These are phyloP conservation scores for Lottia gigantea DNA, from an alignment of 2,888 invertebrate species.

Conservation along the genomic window DNA sequence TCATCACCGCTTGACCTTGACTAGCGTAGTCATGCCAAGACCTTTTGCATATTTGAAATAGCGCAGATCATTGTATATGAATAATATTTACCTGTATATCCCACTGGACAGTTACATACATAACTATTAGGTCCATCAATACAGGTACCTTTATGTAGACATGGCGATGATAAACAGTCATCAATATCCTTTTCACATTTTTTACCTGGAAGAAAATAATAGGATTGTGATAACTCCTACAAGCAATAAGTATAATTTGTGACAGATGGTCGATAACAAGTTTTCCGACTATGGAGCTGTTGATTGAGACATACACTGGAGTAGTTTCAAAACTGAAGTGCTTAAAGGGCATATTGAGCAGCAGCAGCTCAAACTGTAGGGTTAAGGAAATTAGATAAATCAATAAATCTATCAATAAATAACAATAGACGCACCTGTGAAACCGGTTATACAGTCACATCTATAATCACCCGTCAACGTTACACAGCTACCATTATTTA, in stretches of 20 bases:
- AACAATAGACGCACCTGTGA: constrained; percentile 25
- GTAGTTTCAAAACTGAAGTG: too few species aligned
- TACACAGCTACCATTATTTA: constrained; percentile 48
- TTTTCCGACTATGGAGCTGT: too few species aligned
- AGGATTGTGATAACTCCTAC: neutral
- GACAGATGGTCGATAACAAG: too few species aligned
- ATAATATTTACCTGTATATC: constrained; percentile 19
- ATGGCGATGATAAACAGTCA: constrained; percentile 51
- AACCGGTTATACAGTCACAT: constrained; percentile 32
- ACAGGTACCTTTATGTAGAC: constrained; percentile 54
- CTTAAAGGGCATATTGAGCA: too few species aligned
- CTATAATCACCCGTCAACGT: constrained; percentile 37
- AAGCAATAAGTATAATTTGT: too few species aligned
- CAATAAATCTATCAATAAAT: too few species aligned
- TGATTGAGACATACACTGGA: too few species aligned
- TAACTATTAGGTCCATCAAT: constrained; percentile 42
- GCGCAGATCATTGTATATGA: neutral
- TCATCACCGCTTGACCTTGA: too few species aligned
- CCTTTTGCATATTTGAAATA: too few species aligned
- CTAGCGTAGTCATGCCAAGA: too few species aligned
- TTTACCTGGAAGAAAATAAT: constrained; percentile 31
- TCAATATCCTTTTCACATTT: constrained; percentile 50
- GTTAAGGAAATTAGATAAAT: too few species aligned
- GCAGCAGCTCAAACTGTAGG: too few species aligned
- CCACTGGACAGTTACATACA: constrained; percentile 25